Base-by-base conservation (phyloP, 2,113 vertebrate species). In the Gnathonemus echidnorhynchus region DNA sequence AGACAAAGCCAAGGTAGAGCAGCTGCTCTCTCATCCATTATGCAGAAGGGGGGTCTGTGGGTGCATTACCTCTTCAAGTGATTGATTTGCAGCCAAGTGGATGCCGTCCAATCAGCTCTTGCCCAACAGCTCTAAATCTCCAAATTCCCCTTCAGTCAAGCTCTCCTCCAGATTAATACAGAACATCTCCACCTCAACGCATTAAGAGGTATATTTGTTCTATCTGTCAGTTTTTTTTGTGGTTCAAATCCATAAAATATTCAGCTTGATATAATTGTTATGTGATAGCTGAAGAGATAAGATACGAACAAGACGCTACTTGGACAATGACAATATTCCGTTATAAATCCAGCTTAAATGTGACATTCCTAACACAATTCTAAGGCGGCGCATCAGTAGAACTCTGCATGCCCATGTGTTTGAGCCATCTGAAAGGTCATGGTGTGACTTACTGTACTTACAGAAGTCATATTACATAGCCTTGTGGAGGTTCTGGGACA, bases 11-110 rank as follows among this genome's bases (percentile, higher is more conserved):
- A 53, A 56, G 39, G 15, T 46, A 17, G 48, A 77, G 48, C 70
- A 53, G 88, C 88, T 83, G 88, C 39, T 31, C 19, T 49, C 48
- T 17, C 77, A 89, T 58, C 77, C 50, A 89, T 89, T 89, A 89
- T 84, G 89, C 77, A 89, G 49, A 5, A 58, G 62, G 46, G n/a
- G 8, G 31, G 74, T 45, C 77, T 46, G 13, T 35, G 42, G 27
- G 45, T 24, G 24, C n/a, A 11, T 50, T 86, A 53, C 62, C 89
- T 62, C 15, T 46, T 49, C 35, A 15, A 46, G 7, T 46, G 80
- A 74, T n/a, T 35, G 45, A 66, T 66, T 86, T 24, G 50, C 45
- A 89, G 88, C 70, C 56, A 49, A 86, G 24, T 86, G 84, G 58
- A 70, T 48, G 27, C 53, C 48, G 50, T 90, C 84, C 84, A 35